Evolutionary conservation across 2,888 invertebrate genomes (phyloP).

Genomic region (Idaea aversata): DNA sequence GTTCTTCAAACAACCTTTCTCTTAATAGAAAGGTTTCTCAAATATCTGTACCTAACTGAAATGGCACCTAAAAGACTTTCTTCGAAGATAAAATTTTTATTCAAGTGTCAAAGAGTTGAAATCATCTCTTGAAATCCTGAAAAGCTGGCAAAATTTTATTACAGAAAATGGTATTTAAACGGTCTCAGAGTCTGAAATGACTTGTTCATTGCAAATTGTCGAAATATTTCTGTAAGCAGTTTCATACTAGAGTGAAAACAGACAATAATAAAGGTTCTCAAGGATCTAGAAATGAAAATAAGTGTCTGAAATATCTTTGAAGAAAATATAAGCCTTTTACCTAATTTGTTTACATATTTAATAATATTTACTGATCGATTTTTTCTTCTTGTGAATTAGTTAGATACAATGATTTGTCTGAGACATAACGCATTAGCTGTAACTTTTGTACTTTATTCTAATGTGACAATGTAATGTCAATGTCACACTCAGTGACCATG

Average conservation of each 20-base stretch:
- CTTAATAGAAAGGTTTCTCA: background rate
- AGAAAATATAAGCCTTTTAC: too few species aligned
- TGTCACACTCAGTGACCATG: too few species aligned
- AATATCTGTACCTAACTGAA: conserved; percentile 28
- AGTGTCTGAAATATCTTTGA: background rate
- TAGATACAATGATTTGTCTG: too few species aligned
- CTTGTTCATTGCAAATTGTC: background rate
- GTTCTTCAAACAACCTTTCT: background rate
- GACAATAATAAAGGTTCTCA: background rate
- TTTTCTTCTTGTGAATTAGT: too few species aligned
- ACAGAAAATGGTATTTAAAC: background rate
- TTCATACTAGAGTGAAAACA: background rate
- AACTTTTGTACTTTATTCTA: too few species aligned
- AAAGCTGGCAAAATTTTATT: conserved; percentile 16
- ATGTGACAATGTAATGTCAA: too few species aligned
- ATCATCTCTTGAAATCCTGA: conserved; percentile 25
- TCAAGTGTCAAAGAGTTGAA: conserved; percentile 38
- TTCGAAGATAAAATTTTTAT: conserved; percentile 40
- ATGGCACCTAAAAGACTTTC: conserved; percentile 30
- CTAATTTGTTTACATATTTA: too few species aligned
- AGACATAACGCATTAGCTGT: too few species aligned
- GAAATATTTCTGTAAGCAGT: background rate
- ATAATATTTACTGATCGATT: too few species aligned
- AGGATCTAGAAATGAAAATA: background rate
- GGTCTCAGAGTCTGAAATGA: background rate